Evolutionary conservation across 1,140 invertebrate genomes (phyloP), one percentile per base, ranked within the genome.

Genomic region (Hesperophylax magnus): DNA sequence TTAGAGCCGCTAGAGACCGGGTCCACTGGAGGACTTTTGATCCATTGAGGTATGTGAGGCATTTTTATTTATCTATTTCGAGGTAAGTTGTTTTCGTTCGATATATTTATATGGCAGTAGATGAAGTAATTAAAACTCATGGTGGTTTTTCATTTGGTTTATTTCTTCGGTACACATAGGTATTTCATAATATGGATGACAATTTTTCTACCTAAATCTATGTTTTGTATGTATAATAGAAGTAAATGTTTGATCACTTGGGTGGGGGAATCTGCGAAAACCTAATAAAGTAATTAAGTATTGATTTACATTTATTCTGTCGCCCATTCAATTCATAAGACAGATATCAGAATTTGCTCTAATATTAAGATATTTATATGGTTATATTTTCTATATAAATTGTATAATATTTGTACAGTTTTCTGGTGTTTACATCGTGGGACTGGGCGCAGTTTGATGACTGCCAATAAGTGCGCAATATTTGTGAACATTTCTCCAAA

Each of bases 181-280:
- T 69, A 54, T 56, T 56, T 74, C n/a, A 74, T 78, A 71, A 31
- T 31, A 80, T 63, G 78, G 78, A 80, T 80, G 78, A 80, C 71
- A 80, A 80, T 80, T 80, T 76, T 80, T 74, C 78, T 80, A 80
- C 65, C 69, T 80, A 80, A 60, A 61, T 18, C 77, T 78, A 78
- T 18, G 31, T 77, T 76, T 65, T 34, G 77, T 54, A 22, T 67
- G 77, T 56, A 27, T 71, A 34, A 78, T 56, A 58, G 24, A 72
- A 76, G 39, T 76, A 75, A 75, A 58, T 11, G 22, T 58, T 56
- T 5, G 15, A 56, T 27, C 71, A 76, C 53, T 34, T 31, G 72
- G 27, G 9, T 60, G 24, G 18, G 54, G 56, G 17, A 74, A 78
- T 78, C 20, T 61, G 69, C 20, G 9, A 53, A 72, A 72, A 72